Percentiles rank a stretch among this genome's conserved stretches.
Evolutionary conservation across 2,113 vertebrate genomes (phyloP).

Genomic region (Jaculus jaculus): DNA sequence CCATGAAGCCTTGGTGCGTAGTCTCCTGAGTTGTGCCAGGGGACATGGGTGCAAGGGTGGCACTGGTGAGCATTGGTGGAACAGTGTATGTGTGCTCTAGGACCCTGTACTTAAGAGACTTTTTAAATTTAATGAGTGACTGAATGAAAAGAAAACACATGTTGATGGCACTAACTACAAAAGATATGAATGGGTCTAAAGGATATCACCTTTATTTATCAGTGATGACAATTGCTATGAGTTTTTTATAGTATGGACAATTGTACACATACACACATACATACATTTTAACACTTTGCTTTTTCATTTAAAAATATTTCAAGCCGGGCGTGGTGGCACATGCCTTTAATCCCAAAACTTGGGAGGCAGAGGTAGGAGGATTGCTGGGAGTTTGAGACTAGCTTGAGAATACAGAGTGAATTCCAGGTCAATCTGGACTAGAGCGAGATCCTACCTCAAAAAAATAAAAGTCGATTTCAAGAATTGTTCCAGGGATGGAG

Average conservation of each 20-base stretch:
- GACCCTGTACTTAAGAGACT: not conserved
- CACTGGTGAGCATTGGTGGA: not conserved
- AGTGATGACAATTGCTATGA: not conserved
- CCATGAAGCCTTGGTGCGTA: not conserved
- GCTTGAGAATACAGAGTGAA: too few relatives aligned
- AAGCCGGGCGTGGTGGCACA: too few relatives aligned
- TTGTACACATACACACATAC: too few relatives aligned
- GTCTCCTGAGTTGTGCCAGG: not conserved
- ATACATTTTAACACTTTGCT: not conserved
- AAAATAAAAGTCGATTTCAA: not conserved
- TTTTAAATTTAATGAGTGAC: not conserved
- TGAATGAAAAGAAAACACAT: not conserved
- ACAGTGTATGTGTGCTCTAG: not conserved
- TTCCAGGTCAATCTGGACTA: too few relatives aligned
- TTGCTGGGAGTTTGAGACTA: too few relatives aligned
- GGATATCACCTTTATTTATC: not conserved
- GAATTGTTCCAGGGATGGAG: not conserved
- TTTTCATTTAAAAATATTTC: not conserved
- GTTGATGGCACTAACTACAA: not conserved
- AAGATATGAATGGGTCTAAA: not conserved
- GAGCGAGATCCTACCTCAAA: too few relatives aligned
- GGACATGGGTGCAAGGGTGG: fast-evolving
- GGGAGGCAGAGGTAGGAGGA: too few relatives aligned
- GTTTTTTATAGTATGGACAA: not conserved
- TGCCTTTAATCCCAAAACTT: too few relatives aligned